These are phyloP conservation scores for Nerophis lumbriciformis DNA, from an alignment of 2,113 vertebrate genomes.

Conservation along the genomic window DNA sequence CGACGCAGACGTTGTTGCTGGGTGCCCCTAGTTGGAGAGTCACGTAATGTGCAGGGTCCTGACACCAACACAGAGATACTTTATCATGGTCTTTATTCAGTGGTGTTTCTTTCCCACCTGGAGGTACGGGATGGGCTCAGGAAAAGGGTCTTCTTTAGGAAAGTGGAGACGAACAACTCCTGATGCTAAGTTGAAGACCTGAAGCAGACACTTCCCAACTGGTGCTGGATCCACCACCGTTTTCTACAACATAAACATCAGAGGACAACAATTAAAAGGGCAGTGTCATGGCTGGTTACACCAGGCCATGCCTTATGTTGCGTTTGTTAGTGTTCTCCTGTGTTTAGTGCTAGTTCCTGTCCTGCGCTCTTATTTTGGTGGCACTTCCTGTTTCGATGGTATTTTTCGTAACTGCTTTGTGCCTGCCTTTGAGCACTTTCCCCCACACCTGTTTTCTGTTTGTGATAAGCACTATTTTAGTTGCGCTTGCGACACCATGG, in stretches of 20 bases:
- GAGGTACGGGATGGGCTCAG: constrained; percentile 66
- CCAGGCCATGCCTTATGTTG: too few relatives aligned
- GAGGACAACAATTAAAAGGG: too few relatives aligned
- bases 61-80: constrained; percentile 1
- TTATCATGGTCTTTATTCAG: not conserved
- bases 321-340: too few relatives aligned
- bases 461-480: too few relatives aligned
- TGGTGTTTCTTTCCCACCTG: constrained; percentile 55
- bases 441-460: too few relatives aligned
- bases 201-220: constrained; percentile 74
- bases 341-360: too few relatives aligned
- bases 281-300: too few relatives aligned
- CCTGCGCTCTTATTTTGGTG: too few relatives aligned
- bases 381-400: too few relatives aligned
- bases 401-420: too few relatives aligned
- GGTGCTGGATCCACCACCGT: constrained; percentile 69
- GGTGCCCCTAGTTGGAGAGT: constrained; percentile 65
- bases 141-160: constrained; percentile 53
- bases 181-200: constrained; percentile 81
- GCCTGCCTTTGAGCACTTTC: too few relatives aligned
- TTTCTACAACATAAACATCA: constrained; percentile 67
- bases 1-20: constrained; percentile 55
- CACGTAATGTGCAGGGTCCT: constrained; percentile 79
- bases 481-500: too few relatives aligned
- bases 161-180: constrained; percentile 65